Evolutionary conservation across 2,888 invertebrate species (phyloP), one percentile per base, ranked within the genome.

Genomic region (Drosophila falleni): DNA sequence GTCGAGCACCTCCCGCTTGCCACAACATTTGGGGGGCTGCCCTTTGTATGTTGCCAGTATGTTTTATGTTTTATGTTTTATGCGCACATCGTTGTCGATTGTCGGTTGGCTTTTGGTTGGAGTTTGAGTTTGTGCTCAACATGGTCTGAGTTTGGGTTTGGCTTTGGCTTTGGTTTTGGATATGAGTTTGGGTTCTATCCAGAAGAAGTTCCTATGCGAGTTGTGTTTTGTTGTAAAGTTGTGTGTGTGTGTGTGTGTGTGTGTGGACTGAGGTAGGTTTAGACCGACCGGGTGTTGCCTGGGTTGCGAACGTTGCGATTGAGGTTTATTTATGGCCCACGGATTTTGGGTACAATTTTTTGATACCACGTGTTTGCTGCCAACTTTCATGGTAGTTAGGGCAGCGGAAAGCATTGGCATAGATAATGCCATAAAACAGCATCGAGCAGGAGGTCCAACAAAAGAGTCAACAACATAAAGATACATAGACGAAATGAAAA

Each of bases 321-420:
- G 89, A 86, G 89, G 85, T 85, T 85, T 86, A 87, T 87, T 86
- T 89, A 87, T 86, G 89, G 87, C 86, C 86, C 80, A 80, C 87
- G 81, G 84, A 83, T 63, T 86, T 84, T 71, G 80, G 87, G 54
- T 58, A 72, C 68, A 71, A 73, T 77, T 85, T 85, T 83, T 75
- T 33, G 75, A 80, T 86, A 84, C 89, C 89, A 88, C 84, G 87
- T 88, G 83, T 80, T 74, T 71, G 74, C 59, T 73, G 71, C 47
- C 50, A 63, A 55, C 47, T 15, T 55, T 42, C n/a, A 5, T 19
- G 33, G 46, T 54, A 68, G 81, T 80, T 78, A 75, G 81, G 42
- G 63, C 58, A 72, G 70, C 87, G 80, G 80, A 74, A 77, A 68
- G 60, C 75, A 69, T 71, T 84, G 89, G 84, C 84, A 84, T 88